Percentiles rank a stretch among this genome's conserved stretches.
These are phyloP conservation scores for Lemur catta DNA, from an alignment of 2,797 vertebrate genomes.

Conservation along the genomic window DNA sequence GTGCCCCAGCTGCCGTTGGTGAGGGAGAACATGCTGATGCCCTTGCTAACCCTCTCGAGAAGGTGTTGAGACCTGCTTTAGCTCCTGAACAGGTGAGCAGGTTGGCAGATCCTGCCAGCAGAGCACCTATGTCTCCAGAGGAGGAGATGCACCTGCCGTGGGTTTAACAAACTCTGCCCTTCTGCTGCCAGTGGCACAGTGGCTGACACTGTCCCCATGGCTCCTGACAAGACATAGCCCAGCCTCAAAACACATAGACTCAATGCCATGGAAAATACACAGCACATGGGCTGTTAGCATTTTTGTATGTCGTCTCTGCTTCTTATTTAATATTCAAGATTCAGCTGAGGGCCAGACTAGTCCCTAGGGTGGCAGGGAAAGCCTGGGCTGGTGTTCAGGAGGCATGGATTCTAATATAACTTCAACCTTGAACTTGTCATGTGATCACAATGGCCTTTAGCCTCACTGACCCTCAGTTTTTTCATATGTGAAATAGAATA, in stretches of 20 bases:
- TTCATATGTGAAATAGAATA: not conserved
- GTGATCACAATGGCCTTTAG: not conserved
- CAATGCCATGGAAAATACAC: not conserved
- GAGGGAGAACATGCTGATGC: not conserved
- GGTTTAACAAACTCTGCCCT: not conserved
- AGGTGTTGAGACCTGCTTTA: not conserved
- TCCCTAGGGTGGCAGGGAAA: not conserved
- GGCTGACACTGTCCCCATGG: not conserved
- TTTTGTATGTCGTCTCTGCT: slow-evolving; percentile 38
- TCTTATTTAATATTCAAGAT: slow-evolving; percentile 31
- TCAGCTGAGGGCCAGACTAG: not conserved
- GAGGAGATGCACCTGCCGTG: not conserved
- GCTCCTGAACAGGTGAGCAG: not conserved
- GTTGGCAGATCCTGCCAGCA: not conserved
- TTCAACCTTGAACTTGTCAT: not conserved
- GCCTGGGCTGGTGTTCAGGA: not conserved
- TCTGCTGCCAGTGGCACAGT: not conserved
- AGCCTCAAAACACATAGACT: slow-evolving; percentile 30
- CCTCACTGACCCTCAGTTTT: not conserved
- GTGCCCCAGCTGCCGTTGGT: not conserved
- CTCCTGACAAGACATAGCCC: not conserved
- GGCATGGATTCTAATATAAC: not conserved
- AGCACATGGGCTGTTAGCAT: not conserved
- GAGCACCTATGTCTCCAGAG: not conserved
- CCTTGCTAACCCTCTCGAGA: not conserved